Conservation (phyloP, 2,113 vertebrate genomes). For the Scophthalmus maximus region DNA sequence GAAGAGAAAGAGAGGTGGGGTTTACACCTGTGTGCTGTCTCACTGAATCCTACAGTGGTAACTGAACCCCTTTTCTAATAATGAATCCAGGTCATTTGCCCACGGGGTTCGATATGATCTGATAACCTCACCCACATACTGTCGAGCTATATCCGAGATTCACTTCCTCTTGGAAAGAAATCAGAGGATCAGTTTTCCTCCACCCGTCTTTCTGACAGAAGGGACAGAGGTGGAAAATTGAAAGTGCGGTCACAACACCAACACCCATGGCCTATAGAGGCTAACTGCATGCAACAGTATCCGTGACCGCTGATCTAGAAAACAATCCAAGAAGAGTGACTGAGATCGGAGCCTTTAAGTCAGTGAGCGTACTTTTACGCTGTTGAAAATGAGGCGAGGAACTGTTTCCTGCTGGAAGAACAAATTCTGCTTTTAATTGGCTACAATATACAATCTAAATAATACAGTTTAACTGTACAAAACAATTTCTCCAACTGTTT, state of each 20-base stretch:
- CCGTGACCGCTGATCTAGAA: background rate
- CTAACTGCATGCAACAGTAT: background rate
- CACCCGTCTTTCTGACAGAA: background rate
- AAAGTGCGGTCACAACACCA: background rate
- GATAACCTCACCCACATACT: constrained; percentile 8
- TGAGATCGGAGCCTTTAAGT: too few relatives aligned
- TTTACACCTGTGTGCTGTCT: constrained; percentile 27
- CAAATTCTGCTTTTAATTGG: background rate
- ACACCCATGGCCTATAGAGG: too few relatives aligned
- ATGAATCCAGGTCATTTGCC: constrained; percentile 47
- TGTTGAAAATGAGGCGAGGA: background rate
- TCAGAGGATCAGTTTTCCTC: constrained; percentile 23
- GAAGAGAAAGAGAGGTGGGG: constrained; percentile 23
- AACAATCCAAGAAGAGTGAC: too few relatives aligned
- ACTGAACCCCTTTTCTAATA: constrained; percentile 26
- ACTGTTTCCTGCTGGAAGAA: background rate
- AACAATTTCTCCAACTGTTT: background rate
- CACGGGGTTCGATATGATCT: constrained; percentile 33
- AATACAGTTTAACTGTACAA: background rate
- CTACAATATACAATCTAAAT: background rate
- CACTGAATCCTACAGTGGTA: constrained; percentile 10
- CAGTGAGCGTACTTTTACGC: background rate
- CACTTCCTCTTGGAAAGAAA: constrained; percentile 15
- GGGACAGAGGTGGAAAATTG: background rate
- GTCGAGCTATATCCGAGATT: constrained; percentile 21